phyloP scores from a whole-genome alignment of 2,888 invertebrate genomes.

The Villa cingulata region DNA sequence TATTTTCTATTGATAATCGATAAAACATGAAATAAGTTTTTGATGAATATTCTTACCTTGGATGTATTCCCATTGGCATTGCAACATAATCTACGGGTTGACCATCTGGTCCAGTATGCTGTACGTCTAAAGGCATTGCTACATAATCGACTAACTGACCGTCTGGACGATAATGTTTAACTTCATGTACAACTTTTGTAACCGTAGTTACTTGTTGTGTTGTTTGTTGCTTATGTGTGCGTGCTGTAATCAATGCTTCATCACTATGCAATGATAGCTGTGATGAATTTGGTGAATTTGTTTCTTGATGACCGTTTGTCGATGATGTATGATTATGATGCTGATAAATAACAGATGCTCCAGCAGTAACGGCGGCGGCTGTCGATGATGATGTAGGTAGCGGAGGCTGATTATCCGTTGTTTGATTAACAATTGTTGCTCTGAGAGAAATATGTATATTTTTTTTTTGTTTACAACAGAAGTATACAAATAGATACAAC shows the following conservation, averaged over 20 bases:
- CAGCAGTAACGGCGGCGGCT: not conserved
- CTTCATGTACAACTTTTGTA: conserved; percentile 54
- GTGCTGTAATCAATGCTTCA: conserved; percentile 37
- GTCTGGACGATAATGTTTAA: conserved; percentile 43
- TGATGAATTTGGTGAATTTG: conserved; percentile 47
- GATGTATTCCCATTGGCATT: conserved; percentile 35
- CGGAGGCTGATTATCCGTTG: not conserved
- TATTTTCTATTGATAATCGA: too few species aligned
- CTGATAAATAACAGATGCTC: conserved; percentile 7
- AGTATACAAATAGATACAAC: too few species aligned
- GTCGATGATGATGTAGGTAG: not conserved
- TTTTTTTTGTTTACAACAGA: too few species aligned
- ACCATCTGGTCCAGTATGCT: conserved; percentile 42
- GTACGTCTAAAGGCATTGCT: conserved; percentile 37
- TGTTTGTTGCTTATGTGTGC: conserved; percentile 53
- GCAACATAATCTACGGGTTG: conserved; percentile 41
- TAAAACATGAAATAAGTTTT: too few species aligned
- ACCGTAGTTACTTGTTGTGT: conserved; percentile 58
- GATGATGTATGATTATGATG: conserved; percentile 26
- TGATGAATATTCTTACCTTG: conserved; percentile 10
- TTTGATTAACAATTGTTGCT: not conserved
- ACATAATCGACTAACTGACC: conserved; percentile 40
- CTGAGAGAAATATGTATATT: not conserved
- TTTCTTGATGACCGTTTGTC: conserved; percentile 48
- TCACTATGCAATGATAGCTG: conserved; percentile 40